These are phyloP conservation scores for Rutpela maculata DNA, from an alignment of 2,888 invertebrate species.

Conservation along the genomic window DNA sequence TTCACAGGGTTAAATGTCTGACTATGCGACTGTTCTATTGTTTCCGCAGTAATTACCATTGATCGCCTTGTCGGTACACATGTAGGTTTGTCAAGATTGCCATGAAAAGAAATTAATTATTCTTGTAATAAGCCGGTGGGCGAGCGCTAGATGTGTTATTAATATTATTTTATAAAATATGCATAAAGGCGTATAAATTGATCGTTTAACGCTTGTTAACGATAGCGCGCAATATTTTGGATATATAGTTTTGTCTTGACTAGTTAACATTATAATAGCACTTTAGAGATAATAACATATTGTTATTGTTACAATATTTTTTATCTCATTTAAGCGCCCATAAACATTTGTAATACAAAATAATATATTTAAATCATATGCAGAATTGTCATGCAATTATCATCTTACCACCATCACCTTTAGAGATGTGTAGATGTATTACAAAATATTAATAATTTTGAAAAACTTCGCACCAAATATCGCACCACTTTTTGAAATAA, in stretches of 20 bases:
- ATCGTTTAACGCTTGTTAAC: not conserved
- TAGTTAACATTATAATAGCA: not conserved
- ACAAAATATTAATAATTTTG: too few relatives aligned
- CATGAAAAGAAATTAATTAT: conserved; percentile 27
- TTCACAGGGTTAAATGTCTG: not conserved
- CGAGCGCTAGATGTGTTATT: conserved; percentile 6
- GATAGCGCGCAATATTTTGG: not conserved
- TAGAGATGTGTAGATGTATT: too few relatives aligned
- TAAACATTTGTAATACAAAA: not conserved
- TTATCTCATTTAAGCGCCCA: not conserved
- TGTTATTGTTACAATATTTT: not conserved
- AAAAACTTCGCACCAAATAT: too few relatives aligned
- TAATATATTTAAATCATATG: not conserved
- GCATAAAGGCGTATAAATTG: not conserved
- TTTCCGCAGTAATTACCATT: not conserved
- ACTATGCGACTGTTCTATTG: not conserved
- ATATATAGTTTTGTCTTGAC: not conserved
- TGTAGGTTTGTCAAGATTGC: conserved; percentile 36
- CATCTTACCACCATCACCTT: not conserved
- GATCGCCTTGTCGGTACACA: not conserved
- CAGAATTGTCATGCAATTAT: not conserved
- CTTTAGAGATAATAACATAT: not conserved
- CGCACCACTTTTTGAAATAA: too few relatives aligned
- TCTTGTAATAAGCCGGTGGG: conserved; percentile 11
- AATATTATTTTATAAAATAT: not conserved